Conservation (phyloP, 1,140 invertebrate genomes). For the Brachionus asplanchnoidis region DNA sequence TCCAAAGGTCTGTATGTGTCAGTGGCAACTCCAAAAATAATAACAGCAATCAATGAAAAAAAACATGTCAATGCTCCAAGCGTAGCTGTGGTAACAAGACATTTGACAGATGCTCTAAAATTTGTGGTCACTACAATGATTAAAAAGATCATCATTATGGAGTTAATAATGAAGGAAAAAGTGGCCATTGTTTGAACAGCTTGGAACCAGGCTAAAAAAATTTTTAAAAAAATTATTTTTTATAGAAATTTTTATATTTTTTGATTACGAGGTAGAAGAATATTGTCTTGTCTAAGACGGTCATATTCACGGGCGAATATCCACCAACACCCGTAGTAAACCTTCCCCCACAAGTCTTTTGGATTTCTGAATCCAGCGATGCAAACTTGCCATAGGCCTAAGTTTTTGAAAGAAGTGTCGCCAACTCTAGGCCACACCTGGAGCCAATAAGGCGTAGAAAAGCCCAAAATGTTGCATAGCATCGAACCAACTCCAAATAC, state of each 20-base stretch:
- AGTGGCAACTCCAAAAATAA: slow-evolving; percentile 22
- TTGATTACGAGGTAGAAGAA: slow-evolving; percentile 28
- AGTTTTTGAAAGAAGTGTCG: slow-evolving; percentile 44
- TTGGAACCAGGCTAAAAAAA: slow-evolving; percentile 28
- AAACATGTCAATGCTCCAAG: slow-evolving; percentile 28
- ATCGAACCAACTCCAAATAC: slow-evolving; percentile 35
- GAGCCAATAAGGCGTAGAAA: slow-evolving; percentile 45
- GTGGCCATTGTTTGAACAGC: slow-evolving; percentile 38
- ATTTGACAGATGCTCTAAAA: slow-evolving; percentile 35
- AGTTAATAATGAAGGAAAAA: slow-evolving; percentile 33
- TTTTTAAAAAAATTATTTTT: neutral
- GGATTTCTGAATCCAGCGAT: slow-evolving; percentile 44
- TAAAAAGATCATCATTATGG: slow-evolving; percentile 7
- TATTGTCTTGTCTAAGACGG: slow-evolving; percentile 4
- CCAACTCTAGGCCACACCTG: slow-evolving; percentile 44
- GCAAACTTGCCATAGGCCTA: slow-evolving; percentile 45
- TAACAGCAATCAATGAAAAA: slow-evolving; percentile 4
- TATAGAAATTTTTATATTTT: neutral
- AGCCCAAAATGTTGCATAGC: slow-evolving; percentile 42
- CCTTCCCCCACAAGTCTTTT: slow-evolving; percentile 43
- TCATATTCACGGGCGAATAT: slow-evolving; percentile 44
- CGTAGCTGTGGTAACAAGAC: neutral
- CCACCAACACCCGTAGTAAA: slow-evolving; percentile 46
- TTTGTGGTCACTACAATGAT: slow-evolving; percentile 5
- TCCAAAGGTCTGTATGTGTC: slow-evolving; percentile 36